Base-by-base conservation (phyloP, 2,113 vertebrate genomes). In the Urocynchramus pylzowi region DNA sequence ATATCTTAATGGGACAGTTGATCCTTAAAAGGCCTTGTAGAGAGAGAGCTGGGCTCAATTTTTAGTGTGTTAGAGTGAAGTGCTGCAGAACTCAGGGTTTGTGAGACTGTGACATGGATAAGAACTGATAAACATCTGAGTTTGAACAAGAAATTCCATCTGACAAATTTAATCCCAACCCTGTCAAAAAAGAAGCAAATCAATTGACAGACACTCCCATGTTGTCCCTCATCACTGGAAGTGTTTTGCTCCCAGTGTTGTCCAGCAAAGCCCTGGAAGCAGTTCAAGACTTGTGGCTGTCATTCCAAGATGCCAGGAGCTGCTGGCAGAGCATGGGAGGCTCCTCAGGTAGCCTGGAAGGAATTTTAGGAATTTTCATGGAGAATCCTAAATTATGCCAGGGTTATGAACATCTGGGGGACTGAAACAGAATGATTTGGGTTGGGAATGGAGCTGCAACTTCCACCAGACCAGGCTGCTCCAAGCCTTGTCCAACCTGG, bases 371-470 rank as follows among this genome's bases (percentile, higher is more conserved):
- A 31, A 42, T 35, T 76, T 90, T 27, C 49, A 28, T 4, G 45
- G 33, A 68, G 24, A 54, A 23, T 28, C 23, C 14, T 27, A 12
- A 45, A 10, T 90, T 6, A 23, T 27, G 6, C 2, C 50, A 49
- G 30, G 0, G 0, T 30, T 77, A 11, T 0, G 8, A 4, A 2
- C 12, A 20, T 5, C n/a, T 37, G 23, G 22, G 39, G 21, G 9
- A 47, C 6, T 39, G 31, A 54, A 52, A 52, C 18, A 49, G 42
- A 42, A 31, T 2, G 2, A 15, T 64, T 19, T 70, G 65, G 57
- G 42, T 3, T 18, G 22, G 31, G 59, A 35, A 64, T 4, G 31
- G 31, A 80, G 3, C 67, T 64, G 37, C 0, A 35, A 3, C 10
- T 59, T 5, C 31, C 37, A 52, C 8, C 3, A 3, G 0, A 2